phyloP scores from a whole-genome alignment of 2,797 vertebrate genomes.

The Microcaecilia unicolor region DNA sequence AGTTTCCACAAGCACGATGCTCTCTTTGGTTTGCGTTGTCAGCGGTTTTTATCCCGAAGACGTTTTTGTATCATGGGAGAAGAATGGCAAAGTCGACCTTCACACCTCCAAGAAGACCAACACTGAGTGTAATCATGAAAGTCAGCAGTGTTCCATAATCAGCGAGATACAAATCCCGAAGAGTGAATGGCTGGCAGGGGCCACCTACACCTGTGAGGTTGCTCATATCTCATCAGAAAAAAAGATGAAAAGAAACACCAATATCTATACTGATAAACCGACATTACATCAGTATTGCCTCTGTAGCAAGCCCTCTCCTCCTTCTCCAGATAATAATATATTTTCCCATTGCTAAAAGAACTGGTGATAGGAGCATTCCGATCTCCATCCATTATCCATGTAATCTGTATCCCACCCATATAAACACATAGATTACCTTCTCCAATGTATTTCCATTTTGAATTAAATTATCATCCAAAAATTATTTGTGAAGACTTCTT shows the following conservation, averaged over 20 bases:
- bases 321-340: too few species aligned
- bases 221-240: constrained; percentile 11
- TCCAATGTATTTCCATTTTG: too few species aligned
- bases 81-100: neutral
- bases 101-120: neutral
- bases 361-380: too few species aligned
- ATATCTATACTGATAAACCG: constrained; percentile 13
- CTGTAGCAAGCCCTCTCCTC: too few species aligned
- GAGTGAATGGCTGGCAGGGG: constrained; percentile 7
- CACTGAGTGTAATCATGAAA: constrained; percentile 2
- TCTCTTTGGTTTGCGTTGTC: neutral
- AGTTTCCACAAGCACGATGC: neutral
- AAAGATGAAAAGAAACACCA: constrained; percentile 1
- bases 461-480: too few species aligned
- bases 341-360: too few species aligned
- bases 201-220: constrained; percentile 6
- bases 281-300: too few species aligned
- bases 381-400: too few species aligned
- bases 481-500: too few species aligned
- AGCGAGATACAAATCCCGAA: constrained; percentile 5
- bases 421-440: too few species aligned
- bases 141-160: constrained; percentile 1
- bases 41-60: constrained; percentile 2
- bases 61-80: neutral
- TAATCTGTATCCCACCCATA: too few species aligned